A percentile compares a stretch with the other conserved stretches of the same genome.
Evolutionary conservation across 2,113 vertebrate genomes (phyloP).

Genomic region (Ariopsis seemanni): DNA sequence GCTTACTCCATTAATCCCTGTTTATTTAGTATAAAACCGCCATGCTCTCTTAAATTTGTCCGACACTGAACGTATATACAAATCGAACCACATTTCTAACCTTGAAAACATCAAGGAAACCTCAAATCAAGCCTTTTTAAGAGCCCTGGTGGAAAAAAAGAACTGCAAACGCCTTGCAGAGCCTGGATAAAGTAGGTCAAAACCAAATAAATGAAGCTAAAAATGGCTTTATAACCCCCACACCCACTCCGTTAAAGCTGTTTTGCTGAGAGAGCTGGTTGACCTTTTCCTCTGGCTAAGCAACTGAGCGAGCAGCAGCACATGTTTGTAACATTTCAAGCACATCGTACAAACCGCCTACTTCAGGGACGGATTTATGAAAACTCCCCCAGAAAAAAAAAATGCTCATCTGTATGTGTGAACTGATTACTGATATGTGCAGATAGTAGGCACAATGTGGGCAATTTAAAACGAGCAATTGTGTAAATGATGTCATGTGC

Average conservation of each 20-base stretch:
- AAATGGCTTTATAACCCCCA: background rate
- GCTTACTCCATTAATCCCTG: background rate
- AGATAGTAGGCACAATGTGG: background rate
- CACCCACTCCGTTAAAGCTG: background rate
- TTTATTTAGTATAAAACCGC: background rate
- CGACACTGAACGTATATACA: background rate
- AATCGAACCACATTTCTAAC: background rate
- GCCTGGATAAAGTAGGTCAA: slow-evolving; percentile 37
- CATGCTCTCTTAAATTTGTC: background rate
- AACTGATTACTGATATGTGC: background rate
- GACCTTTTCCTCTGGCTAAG: background rate
- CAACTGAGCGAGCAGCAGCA: background rate
- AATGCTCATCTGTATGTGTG: background rate
- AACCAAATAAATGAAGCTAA: slow-evolving; percentile 48
- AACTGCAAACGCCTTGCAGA: background rate
- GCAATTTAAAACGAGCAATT: background rate
- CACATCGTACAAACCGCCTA: background rate
- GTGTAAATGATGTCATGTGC: background rate
- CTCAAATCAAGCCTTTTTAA: background rate
- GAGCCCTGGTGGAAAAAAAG: background rate
- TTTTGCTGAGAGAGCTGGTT: slow-evolving; percentile 5
- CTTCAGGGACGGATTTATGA: background rate
- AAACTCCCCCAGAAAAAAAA: background rate
- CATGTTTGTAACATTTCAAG: background rate
- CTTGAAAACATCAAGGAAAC: background rate